A percentile compares a stretch with the other conserved stretches of the same genome.
phyloP scores from a whole-genome alignment of 2,797 vertebrate genomes.

The Loriculus beryllinus region DNA sequence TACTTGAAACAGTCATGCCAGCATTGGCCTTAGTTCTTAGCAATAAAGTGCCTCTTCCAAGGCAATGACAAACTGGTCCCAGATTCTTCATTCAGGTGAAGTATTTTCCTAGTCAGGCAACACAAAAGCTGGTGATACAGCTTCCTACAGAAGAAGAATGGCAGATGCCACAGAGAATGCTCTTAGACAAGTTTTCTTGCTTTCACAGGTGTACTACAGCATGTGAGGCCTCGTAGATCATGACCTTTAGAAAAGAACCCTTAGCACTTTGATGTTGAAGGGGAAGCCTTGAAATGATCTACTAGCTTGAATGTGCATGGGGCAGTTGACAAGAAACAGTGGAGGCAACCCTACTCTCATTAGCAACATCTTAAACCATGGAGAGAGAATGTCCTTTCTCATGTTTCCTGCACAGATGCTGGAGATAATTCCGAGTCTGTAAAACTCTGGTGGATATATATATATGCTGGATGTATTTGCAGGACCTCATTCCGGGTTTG shows the following conservation, averaged over 20 bases:
- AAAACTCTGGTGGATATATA: constrained; percentile 56
- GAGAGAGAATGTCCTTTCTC: constrained; percentile 58
- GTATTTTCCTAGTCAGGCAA: not conserved
- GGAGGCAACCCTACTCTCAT: constrained; percentile 22
- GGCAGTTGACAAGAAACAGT: not conserved
- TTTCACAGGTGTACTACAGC: not conserved
- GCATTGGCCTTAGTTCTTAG: not conserved
- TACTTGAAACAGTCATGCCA: not conserved
- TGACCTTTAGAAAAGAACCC: not conserved
- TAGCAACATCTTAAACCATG: constrained; percentile 15
- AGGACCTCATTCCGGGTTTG: constrained; percentile 21
- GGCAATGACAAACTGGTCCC: not conserved
- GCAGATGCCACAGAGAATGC: not conserved
- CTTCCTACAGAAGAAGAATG: not conserved
- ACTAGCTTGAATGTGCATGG: not conserved
- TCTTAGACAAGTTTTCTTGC: not conserved
- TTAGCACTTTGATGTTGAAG: not conserved
- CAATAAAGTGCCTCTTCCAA: not conserved
- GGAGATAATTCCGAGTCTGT: constrained; percentile 41
- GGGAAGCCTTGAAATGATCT: not conserved
- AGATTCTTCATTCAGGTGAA: not conserved
- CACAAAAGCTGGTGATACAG: not conserved
- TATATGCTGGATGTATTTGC: not conserved
- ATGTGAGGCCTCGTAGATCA: fast-evolving
- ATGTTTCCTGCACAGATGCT: constrained; percentile 51